Conservation (phyloP, 2,888 invertebrate species). For the Ochropleura plecta region DNA sequence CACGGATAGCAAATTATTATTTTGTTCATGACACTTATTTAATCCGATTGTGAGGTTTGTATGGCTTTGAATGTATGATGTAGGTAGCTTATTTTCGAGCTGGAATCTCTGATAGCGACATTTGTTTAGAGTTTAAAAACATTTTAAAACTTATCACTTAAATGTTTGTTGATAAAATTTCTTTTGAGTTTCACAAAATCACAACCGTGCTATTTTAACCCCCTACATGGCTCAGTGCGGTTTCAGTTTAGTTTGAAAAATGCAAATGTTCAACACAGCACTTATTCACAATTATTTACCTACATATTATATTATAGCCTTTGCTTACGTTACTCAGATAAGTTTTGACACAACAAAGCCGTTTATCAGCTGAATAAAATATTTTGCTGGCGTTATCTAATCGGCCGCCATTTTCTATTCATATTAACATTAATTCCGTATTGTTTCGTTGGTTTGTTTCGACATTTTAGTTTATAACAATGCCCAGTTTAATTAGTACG, state of each 20-base stretch:
- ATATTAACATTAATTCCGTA: conserved; percentile 46
- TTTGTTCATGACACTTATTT: conserved; percentile 40
- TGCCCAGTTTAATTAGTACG: conserved; percentile 26
- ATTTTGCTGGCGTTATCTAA: conserved; percentile 53
- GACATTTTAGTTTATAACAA: not conserved
- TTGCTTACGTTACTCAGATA: conserved; percentile 45
- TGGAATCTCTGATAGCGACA: not conserved
- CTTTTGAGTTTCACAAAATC: not conserved
- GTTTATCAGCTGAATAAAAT: conserved; percentile 57
- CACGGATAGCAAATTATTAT: too few relatives aligned
- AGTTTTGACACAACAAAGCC: conserved; percentile 57
- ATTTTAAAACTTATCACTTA: not conserved
- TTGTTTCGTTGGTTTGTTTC: conserved; percentile 6
- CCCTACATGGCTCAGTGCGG: not conserved
- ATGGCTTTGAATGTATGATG: too few relatives aligned
- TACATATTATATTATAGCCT: conserved; percentile 26
- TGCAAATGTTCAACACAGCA: conserved; percentile 18
- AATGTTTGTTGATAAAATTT: not conserved
- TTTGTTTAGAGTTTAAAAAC: not conserved
- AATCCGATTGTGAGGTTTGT: conserved; percentile 3
- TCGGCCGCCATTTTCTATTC: conserved; percentile 44
- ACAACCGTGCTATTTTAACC: not conserved
- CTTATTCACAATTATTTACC: conserved; percentile 39
- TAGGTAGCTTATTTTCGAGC: not conserved
- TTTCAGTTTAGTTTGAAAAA: conserved; percentile 11